Conservation (phyloP, 64 coral and sea anemone genomes). For the Acropora tenuis region DNA sequence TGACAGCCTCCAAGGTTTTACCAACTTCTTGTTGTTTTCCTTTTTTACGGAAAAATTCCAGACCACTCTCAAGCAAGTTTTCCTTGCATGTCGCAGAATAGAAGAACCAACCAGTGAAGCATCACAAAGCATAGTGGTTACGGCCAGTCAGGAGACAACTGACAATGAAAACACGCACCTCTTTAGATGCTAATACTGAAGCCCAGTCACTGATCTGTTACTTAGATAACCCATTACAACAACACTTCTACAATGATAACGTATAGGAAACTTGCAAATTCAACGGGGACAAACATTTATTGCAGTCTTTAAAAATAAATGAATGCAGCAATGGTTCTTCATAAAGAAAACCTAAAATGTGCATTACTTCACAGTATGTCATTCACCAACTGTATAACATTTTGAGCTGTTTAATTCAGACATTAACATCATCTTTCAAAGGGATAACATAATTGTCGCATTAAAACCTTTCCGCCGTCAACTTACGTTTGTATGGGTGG, state of each 20-base stretch:
- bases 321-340: too few relatives aligned
- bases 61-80: not conserved
- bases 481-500: too few relatives aligned
- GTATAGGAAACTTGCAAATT: too few relatives aligned
- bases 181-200: not conserved
- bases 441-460: too few relatives aligned
- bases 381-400: too few relatives aligned
- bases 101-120: not conserved
- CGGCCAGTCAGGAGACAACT: not conserved
- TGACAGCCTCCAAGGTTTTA: constrained; percentile 86
- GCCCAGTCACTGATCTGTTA: not conserved
- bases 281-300: too few relatives aligned
- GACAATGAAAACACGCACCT: not conserved
- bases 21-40: constrained; percentile 91
- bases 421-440: too few relatives aligned
- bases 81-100: not conserved
- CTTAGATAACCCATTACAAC: not conserved
- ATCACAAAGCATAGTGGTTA: not conserved
- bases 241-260: not conserved
- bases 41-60: constrained; percentile 81
- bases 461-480: too few relatives aligned
- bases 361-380: too few relatives aligned
- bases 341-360: too few relatives aligned
- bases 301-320: too few relatives aligned
- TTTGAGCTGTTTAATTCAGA: too few relatives aligned